Base-by-base conservation (phyloP, 2,888 invertebrate species). In the Argynnis bischoffii region DNA sequence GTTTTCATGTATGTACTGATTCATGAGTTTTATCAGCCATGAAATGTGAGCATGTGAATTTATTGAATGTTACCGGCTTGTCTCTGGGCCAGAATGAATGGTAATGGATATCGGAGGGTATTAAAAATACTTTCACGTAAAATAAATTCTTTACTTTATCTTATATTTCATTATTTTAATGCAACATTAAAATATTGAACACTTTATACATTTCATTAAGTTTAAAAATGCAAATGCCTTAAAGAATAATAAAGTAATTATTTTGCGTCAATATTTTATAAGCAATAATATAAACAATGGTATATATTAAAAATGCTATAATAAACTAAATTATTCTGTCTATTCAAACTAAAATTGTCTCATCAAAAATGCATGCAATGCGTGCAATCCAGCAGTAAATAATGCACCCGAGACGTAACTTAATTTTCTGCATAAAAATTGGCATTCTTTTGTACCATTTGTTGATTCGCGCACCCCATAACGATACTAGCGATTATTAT, bases 11-110 rank as follows among this genome's bases (percentile, higher is more conserved):
- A 89, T 86, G 85, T 86, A 78, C 85, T 91, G 92, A 92, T 92
- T 91, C 92, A 92, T 92, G 91, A 88, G 89, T 83, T 90, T 92
- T 92, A 92, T 92, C 91, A 89, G 78, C 85, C 88, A 86, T 90
- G 86, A 90, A 92, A 91, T 90, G 89, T 87, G 86, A 81, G 82
- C 81, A 81, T 81, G 77, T 84, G 83, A 89, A 90, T 78, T 78
- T 78, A 78, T 91, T 90, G 88, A 90, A 90, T 88, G 85, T 86
- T 88, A 81, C 82, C 81, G 80, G 76, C 79, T 78, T 84, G 85
- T 88, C 85, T 81, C 74, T 80, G 76, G 76, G 71, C 71, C 74
- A 73, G 77, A 83, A 87, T 85, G 79, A 85, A 88, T 86, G 82
- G 81, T 79, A 82, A 84, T 79, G 79, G 80, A 74, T 74, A 60